phyloP scores from a whole-genome alignment of 2,888 invertebrate genomes.

The Petrophora chlorosata region DNA sequence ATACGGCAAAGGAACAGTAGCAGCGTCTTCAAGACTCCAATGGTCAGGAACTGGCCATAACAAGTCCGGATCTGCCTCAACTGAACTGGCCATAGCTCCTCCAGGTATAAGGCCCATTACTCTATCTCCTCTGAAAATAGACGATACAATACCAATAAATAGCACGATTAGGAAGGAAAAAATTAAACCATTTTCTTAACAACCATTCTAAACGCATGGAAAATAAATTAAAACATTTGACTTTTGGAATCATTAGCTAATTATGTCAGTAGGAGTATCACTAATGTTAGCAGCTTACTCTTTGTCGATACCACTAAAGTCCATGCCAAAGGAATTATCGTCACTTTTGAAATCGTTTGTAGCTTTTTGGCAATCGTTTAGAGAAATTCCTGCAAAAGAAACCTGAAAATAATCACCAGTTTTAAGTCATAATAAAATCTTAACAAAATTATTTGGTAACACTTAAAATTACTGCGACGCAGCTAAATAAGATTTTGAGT shows the following conservation, averaged over 20 bases:
- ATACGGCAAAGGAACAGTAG: conserved; percentile 88
- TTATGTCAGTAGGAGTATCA: no score
- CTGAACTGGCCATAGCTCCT: conserved; percentile 80
- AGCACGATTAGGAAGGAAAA: no score
- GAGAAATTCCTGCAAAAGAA: conserved; percentile 48
- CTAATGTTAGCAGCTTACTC: conserved; percentile 44
- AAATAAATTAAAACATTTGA: no score
- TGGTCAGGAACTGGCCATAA: conserved; percentile 87
- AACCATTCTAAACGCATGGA: no score
- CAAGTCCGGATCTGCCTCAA: conserved; percentile 76
- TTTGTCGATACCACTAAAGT: conserved; percentile 55
- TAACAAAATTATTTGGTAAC: neutral
- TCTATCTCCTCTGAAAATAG: conserved; percentile 66
- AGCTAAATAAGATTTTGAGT: neutral
- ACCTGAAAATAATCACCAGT: conserved; percentile 40
- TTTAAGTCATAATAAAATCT: no score
- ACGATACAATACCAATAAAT: no score
- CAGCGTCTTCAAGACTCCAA: conserved; percentile 89
- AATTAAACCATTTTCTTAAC: no score
- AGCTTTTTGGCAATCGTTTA: conserved; percentile 45
- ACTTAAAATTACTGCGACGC: neutral
- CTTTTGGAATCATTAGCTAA: no score
- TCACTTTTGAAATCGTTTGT: conserved; percentile 24
- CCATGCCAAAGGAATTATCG: conserved; percentile 48
- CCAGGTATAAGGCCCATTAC: conserved; percentile 85